phyloP scores from a whole-genome alignment of 1,140 invertebrate genomes.

The Pogonomyrmex barbatus region DNA sequence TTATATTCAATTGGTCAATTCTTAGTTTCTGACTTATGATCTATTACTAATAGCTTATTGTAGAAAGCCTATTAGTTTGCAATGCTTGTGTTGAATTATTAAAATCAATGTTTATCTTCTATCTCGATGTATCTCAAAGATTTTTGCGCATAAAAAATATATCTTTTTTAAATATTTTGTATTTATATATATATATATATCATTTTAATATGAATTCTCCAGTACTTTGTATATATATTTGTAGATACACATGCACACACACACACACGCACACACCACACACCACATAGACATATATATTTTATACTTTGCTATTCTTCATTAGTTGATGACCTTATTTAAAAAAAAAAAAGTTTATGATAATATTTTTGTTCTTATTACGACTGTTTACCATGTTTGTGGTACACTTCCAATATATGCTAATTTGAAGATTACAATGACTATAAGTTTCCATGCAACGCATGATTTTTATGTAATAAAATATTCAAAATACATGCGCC shows the following conservation, averaged over 20 bases:
- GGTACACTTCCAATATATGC: conserved; percentile 27
- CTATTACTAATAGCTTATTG: too few relatives aligned
- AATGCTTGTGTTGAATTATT: conserved; percentile 32
- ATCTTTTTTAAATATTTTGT: conserved; percentile 48
- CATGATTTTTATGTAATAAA: conserved; percentile 43
- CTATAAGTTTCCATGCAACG: conserved; percentile 11
- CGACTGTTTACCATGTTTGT: conserved; percentile 25
- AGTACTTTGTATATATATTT: conserved; percentile 19
- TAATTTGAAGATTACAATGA: conserved; percentile 35
- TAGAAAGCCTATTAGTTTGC: not conserved
- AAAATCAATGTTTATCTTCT: conserved; percentile 11
- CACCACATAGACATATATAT: not conserved
- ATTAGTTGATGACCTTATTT: conserved; percentile 14
- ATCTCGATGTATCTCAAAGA: conserved; percentile 27
- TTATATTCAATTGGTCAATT: too few relatives aligned
- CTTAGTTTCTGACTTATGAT: too few relatives aligned
- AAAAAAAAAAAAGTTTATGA: conserved; percentile 26
- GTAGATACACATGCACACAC: not conserved
- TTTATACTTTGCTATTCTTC: conserved; percentile 29
- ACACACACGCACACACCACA: not conserved
- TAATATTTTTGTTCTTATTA: conserved; percentile 26
- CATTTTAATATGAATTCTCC: conserved; percentile 46
- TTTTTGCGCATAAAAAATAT: conserved; percentile 6
- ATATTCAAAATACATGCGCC: conserved; percentile 27
- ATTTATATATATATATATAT: conserved; percentile 31